Evolutionary conservation across 2,113 vertebrate species (phyloP).

Genomic region (Sturnira hondurensis): DNA sequence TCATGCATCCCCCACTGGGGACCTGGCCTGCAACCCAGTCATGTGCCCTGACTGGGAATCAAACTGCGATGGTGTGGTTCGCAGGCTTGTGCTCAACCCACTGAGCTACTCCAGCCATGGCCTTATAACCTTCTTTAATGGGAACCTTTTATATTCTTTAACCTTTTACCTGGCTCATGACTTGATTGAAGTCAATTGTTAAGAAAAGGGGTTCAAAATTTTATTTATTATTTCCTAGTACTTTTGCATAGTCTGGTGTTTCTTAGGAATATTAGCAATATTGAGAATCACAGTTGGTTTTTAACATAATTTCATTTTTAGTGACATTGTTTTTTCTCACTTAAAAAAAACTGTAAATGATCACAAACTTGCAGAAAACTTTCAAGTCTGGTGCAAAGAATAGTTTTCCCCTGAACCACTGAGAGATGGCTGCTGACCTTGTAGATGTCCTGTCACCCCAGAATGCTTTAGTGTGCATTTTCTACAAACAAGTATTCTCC

Average conservation of each 20-base stretch:
- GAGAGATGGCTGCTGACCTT: slow-evolving; percentile 34
- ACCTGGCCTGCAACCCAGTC: too few species aligned
- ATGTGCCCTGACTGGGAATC: too few species aligned
- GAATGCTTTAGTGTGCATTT: slow-evolving; percentile 27
- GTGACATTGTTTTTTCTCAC: not conserved
- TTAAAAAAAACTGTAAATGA: not conserved
- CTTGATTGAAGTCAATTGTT: not conserved
- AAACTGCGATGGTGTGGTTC: too few species aligned
- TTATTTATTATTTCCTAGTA: slow-evolving; percentile 6
- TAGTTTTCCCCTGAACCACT: not conserved
- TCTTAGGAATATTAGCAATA: not conserved
- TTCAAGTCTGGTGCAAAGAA: not conserved
- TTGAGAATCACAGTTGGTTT: not conserved
- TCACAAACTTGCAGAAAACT: slow-evolving; percentile 49
- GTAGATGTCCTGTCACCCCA: not conserved
- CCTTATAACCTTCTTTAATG: not conserved
- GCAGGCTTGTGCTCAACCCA: too few species aligned
- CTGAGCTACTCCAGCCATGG: too few species aligned
- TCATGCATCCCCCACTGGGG: too few species aligned
- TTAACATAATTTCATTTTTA: slow-evolving; percentile 36
- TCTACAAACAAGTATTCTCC: not conserved
- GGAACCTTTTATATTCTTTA: not conserved
- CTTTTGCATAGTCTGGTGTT: slow-evolving; percentile 15
- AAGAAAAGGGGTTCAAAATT: not conserved
- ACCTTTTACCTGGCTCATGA: not conserved